phyloP scores from a whole-genome alignment of 2,113 vertebrate species.

The Alectura lathami region DNA sequence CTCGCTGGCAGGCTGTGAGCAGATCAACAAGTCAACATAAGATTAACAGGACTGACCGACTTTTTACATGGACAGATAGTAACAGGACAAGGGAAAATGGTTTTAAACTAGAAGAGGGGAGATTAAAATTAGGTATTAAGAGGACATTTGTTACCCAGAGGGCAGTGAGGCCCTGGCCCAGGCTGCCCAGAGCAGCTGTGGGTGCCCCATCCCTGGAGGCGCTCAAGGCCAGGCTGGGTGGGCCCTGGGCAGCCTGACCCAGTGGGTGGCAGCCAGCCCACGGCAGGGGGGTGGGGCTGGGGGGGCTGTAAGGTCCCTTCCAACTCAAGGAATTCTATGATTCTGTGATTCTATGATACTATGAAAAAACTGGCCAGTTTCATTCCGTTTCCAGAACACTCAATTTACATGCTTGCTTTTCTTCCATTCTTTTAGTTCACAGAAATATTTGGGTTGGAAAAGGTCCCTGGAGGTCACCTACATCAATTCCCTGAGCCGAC shows the following conservation, averaged over 20 bases:
- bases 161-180: neutral
- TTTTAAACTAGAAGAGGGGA: neutral
- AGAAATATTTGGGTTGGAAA: neutral
- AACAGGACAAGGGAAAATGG: neutral
- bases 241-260: neutral
- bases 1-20: conserved; percentile 72
- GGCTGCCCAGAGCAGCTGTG: neutral
- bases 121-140: neutral
- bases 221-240: neutral
- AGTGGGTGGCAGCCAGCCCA: neutral
- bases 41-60: neutral
- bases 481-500: neutral
- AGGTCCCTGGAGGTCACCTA: neutral
- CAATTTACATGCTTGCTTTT: neutral
- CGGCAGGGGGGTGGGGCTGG: neutral
- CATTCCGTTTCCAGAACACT: neutral
- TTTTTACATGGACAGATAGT: neutral
- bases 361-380: neutral
- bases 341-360: neutral
- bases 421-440: neutral
- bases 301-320: neutral
- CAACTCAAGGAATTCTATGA: too few relatives aligned
- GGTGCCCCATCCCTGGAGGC: neutral
- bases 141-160: neutral
- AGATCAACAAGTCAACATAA: neutral